These are phyloP conservation scores for Ornithorhynchus anatinus DNA, from an alignment of 2,113 vertebrate genomes.

Conservation along the genomic window DNA sequence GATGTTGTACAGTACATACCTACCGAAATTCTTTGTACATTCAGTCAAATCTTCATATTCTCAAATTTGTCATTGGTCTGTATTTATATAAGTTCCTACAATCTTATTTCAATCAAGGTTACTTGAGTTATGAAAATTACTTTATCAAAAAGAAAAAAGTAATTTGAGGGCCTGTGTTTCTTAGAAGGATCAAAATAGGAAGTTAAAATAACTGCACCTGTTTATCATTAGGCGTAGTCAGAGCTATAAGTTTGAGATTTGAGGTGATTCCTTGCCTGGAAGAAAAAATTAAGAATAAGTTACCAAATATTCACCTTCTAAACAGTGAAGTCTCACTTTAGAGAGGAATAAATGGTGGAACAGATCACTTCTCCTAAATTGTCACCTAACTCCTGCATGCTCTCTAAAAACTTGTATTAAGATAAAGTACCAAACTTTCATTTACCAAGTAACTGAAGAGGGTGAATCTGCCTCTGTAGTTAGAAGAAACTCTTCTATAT, in stretches of 20 bases:
- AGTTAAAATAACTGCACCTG: slow-evolving; percentile 70
- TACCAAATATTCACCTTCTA: not conserved
- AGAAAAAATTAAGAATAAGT: slow-evolving; percentile 4
- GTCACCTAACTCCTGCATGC: not conserved
- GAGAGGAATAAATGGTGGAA: not conserved
- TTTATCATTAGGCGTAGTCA: slow-evolving; percentile 72
- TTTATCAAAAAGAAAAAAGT: not conserved
- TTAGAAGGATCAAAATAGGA: not conserved
- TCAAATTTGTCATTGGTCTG: not conserved
- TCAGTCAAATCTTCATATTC: not conserved
- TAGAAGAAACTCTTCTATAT: slow-evolving; percentile 87
- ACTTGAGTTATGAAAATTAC: not conserved
- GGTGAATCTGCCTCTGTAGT: slow-evolving; percentile 84
- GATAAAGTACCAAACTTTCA: not conserved
- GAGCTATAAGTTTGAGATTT: slow-evolving; percentile 84
- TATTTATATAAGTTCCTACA: not conserved
- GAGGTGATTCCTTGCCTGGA: slow-evolving; percentile 83
- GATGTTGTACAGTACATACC: not conserved
- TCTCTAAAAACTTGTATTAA: not conserved
- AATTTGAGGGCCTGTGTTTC: not conserved
- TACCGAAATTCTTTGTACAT: not conserved
- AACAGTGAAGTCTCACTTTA: not conserved
- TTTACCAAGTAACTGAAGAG: slow-evolving; percentile 73
- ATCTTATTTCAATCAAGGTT: not conserved
- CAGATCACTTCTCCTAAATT: not conserved